phyloP scores from a whole-genome alignment of 2,797 vertebrate species.

The Cephalopachus bancanus region DNA sequence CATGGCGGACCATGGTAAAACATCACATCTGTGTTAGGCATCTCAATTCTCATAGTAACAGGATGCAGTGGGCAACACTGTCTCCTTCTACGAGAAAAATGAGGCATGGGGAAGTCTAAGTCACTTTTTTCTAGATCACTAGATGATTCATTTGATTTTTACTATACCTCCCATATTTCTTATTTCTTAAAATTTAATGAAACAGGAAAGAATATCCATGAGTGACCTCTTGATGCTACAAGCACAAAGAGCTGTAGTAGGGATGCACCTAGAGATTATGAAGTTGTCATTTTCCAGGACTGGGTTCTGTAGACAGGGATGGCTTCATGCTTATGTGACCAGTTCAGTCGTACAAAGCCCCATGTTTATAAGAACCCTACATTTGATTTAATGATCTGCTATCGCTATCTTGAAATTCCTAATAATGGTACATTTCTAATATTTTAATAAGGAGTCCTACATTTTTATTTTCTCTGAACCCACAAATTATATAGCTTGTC shows the following conservation, averaged over 20 bases:
- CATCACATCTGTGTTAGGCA: not conserved
- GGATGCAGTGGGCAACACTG: not conserved
- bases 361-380: not conserved
- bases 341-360: not conserved
- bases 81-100: not conserved
- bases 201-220: not conserved
- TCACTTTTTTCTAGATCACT: not conserved
- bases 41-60: not conserved
- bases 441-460: not conserved
- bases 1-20: not conserved
- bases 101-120: not conserved
- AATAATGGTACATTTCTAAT: not conserved
- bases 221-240: not conserved
- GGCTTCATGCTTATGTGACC: not conserved
- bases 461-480: not conserved
- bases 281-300: not conserved
- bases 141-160: not conserved
- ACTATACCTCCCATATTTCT: not conserved
- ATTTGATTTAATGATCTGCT: not conserved
- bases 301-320: not conserved
- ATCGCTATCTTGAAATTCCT: not conserved
- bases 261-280: not conserved
- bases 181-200: slow-evolving; percentile 26
- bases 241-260: not conserved
- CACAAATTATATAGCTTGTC: not conserved